Percentiles rank a stretch among this genome's conserved stretches.
These are phyloP conservation scores for Drosophila sulfurigaster DNA, from an alignment of 1,140 invertebrate species.

Conservation along the genomic window DNA sequence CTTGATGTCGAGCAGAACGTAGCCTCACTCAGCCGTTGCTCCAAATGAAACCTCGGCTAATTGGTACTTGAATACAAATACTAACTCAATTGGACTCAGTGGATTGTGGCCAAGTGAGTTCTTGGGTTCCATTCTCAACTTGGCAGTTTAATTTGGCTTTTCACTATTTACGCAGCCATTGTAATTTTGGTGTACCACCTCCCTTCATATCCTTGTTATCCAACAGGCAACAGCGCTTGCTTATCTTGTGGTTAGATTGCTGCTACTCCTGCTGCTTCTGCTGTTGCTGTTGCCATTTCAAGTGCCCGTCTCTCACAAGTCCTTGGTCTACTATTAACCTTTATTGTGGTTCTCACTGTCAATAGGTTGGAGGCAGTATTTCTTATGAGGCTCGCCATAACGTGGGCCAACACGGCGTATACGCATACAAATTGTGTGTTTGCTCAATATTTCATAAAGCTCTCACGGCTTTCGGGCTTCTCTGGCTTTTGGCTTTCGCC, in stretches of 20 bases:
- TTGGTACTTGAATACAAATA: slow-evolving; percentile 69
- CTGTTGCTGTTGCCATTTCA: slow-evolving; percentile 16
- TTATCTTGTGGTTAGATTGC: slow-evolving; percentile 20
- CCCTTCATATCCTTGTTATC: not conserved
- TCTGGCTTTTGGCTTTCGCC: slow-evolving; percentile 3
- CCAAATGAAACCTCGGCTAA: slow-evolving; percentile 60
- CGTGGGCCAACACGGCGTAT: slow-evolving; percentile 39
- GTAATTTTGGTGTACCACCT: slow-evolving; percentile 33
- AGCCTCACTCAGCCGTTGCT: slow-evolving; percentile 16
- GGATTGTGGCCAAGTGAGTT: slow-evolving; percentile 16
- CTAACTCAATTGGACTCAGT: slow-evolving; percentile 59
- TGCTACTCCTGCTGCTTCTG: not conserved
- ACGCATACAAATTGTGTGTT: slow-evolving; percentile 37
- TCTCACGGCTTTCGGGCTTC: not conserved
- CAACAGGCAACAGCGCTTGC: not conserved
- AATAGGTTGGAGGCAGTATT: slow-evolving; percentile 22
- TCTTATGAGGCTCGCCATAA: slow-evolving; percentile 8
- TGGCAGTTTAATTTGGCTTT: slow-evolving; percentile 47
- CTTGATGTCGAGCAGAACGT: slow-evolving; percentile 46
- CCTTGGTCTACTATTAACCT: slow-evolving; percentile 20
- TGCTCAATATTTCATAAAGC: slow-evolving; percentile 55
- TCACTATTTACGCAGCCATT: slow-evolving; percentile 49
- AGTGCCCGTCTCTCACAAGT: slow-evolving; percentile 4
- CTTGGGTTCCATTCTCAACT: slow-evolving; percentile 1
- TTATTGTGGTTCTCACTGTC: slow-evolving; percentile 32